These are phyloP conservation scores for Gnatocerus cornutus DNA, from an alignment of 2,888 invertebrate species.

Conservation along the genomic window DNA sequence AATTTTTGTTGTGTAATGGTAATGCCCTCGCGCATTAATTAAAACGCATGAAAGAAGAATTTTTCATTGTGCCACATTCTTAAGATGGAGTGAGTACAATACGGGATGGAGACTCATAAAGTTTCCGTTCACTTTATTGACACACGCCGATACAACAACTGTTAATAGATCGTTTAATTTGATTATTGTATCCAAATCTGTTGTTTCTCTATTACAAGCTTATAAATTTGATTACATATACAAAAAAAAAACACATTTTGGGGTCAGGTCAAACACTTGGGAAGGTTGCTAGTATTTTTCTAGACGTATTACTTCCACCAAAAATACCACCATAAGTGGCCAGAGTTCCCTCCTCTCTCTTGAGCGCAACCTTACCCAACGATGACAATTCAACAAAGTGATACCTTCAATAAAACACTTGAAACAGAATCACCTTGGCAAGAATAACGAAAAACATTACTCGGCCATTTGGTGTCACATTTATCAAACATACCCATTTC, in stretches of 20 bases:
- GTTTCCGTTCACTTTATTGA: slow-evolving; percentile 35
- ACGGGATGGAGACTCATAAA: slow-evolving; percentile 18
- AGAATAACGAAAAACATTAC: slow-evolving; percentile 39
- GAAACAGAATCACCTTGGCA: slow-evolving; percentile 34
- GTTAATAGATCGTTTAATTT: too few relatives aligned
- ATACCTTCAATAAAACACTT: slow-evolving; percentile 37
- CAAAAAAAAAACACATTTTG: too few relatives aligned
- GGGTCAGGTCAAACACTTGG: too few relatives aligned
- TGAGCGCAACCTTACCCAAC: slow-evolving; percentile 19
- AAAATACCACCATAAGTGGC: too few relatives aligned
- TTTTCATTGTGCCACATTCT: slow-evolving; percentile 30
- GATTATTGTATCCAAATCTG: too few relatives aligned
- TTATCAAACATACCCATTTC: slow-evolving; percentile 37
- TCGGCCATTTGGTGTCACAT: slow-evolving; percentile 36
- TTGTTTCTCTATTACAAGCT: too few relatives aligned
- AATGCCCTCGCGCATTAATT: slow-evolving; percentile 44
- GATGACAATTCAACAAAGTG: slow-evolving; percentile 21
- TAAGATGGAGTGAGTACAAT: slow-evolving; percentile 7
- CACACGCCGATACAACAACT: not conserved
- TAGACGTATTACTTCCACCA: too few relatives aligned
- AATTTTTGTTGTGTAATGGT: slow-evolving; percentile 50
- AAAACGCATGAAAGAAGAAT: slow-evolving; percentile 35
- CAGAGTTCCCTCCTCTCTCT: not conserved
- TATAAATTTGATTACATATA: too few relatives aligned
- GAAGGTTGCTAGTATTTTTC: too few relatives aligned